A percentile compares a stretch with the other conserved stretches of the same genome.
These are phyloP conservation scores for Labeo calbasu DNA, from an alignment of 2,797 vertebrate species.

Conservation along the genomic window DNA sequence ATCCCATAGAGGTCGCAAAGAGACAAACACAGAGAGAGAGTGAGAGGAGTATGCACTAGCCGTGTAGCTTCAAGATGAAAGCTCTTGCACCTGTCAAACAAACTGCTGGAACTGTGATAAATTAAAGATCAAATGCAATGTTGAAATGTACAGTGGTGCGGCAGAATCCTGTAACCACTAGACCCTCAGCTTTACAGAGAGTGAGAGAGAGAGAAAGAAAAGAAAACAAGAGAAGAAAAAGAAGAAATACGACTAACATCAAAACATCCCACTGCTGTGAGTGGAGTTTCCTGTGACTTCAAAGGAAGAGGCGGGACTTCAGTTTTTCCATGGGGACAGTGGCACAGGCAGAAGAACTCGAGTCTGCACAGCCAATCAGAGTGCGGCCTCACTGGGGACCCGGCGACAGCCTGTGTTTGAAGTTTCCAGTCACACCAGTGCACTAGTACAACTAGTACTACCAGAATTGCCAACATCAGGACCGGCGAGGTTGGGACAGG, in stretches of 20 bases:
- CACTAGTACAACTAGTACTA: conserved; percentile 35
- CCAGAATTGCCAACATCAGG: neutral
- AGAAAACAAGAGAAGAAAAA: conserved; percentile 49
- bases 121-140: conserved; percentile 95
- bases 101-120: conserved; percentile 96
- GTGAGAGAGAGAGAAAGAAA: conserved; percentile 34
- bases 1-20: conserved; percentile 69
- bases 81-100: conserved; percentile 93
- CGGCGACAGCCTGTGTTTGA: conserved; percentile 55
- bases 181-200: conserved; percentile 74
- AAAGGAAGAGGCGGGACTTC: conserved; percentile 64
- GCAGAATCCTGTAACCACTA: conserved; percentile 83
- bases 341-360: conserved; percentile 46
- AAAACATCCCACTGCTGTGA: conserved; percentile 72
- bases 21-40: conserved; percentile 50
- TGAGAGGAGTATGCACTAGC: conserved; percentile 72
- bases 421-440: conserved; percentile 47
- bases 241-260: conserved; percentile 82
- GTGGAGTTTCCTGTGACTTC: conserved; percentile 62
- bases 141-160: conserved; percentile 84
- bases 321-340: conserved; percentile 55
- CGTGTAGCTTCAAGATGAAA: conserved; percentile 89
- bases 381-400: conserved; percentile 24
- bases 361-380: conserved; percentile 52
- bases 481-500: conserved; percentile 16